Evolutionary conservation across 1,140 invertebrate species (phyloP).

Genomic region (Aphaenogaster ashmeadi): DNA sequence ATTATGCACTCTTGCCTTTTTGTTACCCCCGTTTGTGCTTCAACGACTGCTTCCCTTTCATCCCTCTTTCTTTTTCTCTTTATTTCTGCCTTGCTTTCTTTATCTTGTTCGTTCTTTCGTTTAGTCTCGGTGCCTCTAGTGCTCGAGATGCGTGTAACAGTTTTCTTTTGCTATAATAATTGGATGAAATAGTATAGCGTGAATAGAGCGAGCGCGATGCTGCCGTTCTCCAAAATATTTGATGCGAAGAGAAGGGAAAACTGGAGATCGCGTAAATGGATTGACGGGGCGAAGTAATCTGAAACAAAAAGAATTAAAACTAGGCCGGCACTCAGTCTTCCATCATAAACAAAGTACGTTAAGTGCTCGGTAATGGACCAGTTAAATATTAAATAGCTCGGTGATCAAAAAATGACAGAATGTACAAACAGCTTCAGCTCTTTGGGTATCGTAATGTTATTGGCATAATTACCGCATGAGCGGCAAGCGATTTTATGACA

Average conservation of each 20-base stretch:
- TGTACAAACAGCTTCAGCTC: not conserved
- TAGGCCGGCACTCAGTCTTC: not conserved
- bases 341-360: constrained; percentile 24
- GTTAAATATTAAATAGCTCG: constrained; percentile 38
- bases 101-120: not conserved
- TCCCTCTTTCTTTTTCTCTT: not conserved
- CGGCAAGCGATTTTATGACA: constrained; percentile 46
- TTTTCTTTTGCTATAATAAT: constrained; percentile 39
- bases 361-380: constrained; percentile 21
- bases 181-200: constrained; percentile 20
- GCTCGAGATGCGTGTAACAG: constrained; percentile 21
- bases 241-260: not conserved
- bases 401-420: constrained; percentile 21
- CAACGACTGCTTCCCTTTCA: constrained; percentile 36
- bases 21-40: constrained; percentile 64
- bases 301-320: constrained; percentile 8
- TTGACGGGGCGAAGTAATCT: not conserved
- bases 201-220: constrained; percentile 7
- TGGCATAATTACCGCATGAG: constrained; percentile 46
- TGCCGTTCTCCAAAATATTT: constrained; percentile 27
- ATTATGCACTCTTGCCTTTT: constrained; percentile 74
- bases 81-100: not conserved
- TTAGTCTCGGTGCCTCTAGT: not conserved
- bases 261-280: not conserved
- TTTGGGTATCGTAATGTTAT: constrained; percentile 19